Base-by-base conservation (phyloP, 2,888 invertebrate species). In the Caenorhabditis sulstoni region DNA sequence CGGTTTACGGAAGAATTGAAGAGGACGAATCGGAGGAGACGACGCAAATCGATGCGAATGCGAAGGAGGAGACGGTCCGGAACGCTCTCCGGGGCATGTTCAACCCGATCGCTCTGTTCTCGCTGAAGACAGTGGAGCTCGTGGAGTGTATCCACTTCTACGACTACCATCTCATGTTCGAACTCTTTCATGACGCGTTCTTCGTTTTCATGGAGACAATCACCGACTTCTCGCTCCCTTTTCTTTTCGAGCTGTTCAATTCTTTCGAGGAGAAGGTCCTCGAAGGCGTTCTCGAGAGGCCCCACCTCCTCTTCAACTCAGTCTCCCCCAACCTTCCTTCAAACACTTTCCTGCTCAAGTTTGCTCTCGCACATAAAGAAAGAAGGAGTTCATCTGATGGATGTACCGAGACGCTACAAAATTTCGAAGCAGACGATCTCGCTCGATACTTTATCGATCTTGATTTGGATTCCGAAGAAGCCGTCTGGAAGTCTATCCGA, bases 131-230 rank as follows among this genome's bases (percentile, higher is more conserved):
- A 7, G 52, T 65, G 16, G 65, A 74, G 67, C 23, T 73, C 14
- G 62, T 78, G 50, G 79, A 74, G 39, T 64, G 68, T 23, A 52
- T 79, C 41, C 47, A 66, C 37, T 78, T 67, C 53, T 78, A 70
- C 22, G 73, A 73, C 50, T 78, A 73, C 35, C 67, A 62, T n/a
- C n/a, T 71, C 22, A 78, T 78, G 78, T 12, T 50, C 4, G 78
- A 78, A 35, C 39, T 73, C 29, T 57, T 67, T 20, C 12, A 49
- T 7, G 78, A 78, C 35, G 45, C 73, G 9, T 37, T 73, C 14
- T 9, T 41, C 5, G 55, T 71, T 22, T 50, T 71, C 29, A 41
- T 57, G 41, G 64, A 64, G 22, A 71, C 57, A 1, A 22, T 53
- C 16, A 74, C 44, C n/a, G 65, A 65, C 35, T 65, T 58, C 22